Conservation (phyloP, 2,888 invertebrate genomes). For the Mongoloraphidia duomilia region DNA sequence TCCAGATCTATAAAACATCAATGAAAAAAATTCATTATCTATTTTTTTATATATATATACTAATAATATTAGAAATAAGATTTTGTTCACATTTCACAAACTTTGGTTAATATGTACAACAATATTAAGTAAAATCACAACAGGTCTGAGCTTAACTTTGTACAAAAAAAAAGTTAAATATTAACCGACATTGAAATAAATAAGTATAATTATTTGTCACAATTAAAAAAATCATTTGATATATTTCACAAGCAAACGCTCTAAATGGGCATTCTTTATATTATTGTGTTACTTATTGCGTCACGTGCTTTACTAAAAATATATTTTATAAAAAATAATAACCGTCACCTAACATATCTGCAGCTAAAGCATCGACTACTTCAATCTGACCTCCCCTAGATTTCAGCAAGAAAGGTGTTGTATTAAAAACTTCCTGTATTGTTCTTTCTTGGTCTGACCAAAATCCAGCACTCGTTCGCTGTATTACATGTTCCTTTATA, state of each 20-base stretch:
- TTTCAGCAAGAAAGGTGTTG: constrained; percentile 64
- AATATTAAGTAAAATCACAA: constrained; percentile 2
- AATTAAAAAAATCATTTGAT: too few species aligned
- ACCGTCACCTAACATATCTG: constrained; percentile 45
- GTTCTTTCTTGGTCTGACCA: constrained; percentile 72
- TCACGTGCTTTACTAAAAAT: too few species aligned
- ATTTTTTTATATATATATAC: too few species aligned
- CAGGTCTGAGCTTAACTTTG: neutral
- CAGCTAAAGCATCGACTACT: constrained; percentile 58
- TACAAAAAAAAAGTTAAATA: neutral
- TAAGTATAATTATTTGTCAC: too few species aligned
- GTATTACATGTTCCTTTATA: constrained; percentile 69
- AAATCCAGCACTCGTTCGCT: constrained; percentile 71
- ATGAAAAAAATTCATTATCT: too few species aligned
- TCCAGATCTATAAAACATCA: constrained; percentile 48
- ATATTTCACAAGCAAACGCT: too few species aligned
- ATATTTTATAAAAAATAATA: too few species aligned
- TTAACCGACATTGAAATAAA: too few species aligned
- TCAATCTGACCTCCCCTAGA: constrained; percentile 49
- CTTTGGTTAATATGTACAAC: neutral
- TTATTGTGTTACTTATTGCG: too few species aligned
- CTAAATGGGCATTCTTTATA: too few species aligned
- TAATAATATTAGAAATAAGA: neutral
- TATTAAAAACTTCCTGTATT: constrained; percentile 63
- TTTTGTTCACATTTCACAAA: neutral